A percentile compares a stretch with the other conserved stretches of the same genome.
These are phyloP conservation scores for Thymelicus sylvestris DNA, from an alignment of 2,888 invertebrate species.

Conservation along the genomic window DNA sequence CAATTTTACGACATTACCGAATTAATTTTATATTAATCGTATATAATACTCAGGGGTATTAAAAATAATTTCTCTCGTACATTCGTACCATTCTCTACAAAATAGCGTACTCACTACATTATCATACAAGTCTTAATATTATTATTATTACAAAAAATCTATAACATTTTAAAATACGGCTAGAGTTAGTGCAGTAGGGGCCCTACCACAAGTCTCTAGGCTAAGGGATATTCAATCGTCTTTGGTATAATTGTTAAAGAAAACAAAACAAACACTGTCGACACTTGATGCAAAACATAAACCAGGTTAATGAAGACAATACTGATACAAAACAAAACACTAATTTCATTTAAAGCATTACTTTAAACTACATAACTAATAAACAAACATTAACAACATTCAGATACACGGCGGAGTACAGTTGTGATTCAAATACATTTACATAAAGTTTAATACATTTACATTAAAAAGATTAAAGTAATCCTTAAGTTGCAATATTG, in stretches of 20 bases:
- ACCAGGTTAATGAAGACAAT: constrained; percentile 60
- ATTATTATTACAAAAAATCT: constrained; percentile 65
- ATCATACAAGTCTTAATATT: constrained; percentile 78
- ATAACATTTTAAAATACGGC: constrained; percentile 74
- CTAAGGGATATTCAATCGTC: constrained; percentile 82
- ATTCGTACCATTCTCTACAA: constrained; percentile 58
- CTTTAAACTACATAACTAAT: constrained; percentile 67
- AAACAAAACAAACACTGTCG: constrained; percentile 65
- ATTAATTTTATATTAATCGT: constrained; percentile 40
- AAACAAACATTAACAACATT: constrained; percentile 72
- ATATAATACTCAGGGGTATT: constrained; percentile 78
- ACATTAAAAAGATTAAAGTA: constrained; percentile 34
- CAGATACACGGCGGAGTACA: constrained; percentile 62
- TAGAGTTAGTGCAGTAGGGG: constrained; percentile 61
- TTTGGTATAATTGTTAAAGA: constrained; percentile 82
- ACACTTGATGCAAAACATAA: constrained; percentile 57
- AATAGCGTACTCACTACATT: constrained; percentile 63
- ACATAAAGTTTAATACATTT: constrained; percentile 30
- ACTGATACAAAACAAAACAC: constrained; percentile 74
- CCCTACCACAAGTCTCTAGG: constrained; percentile 61
- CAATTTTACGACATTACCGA: constrained; percentile 32
- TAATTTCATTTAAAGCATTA: constrained; percentile 78
- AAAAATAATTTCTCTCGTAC: constrained; percentile 72
- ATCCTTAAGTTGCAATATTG: constrained; percentile 28
- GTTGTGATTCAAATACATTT: constrained; percentile 44